A percentile compares a stretch with the other conserved stretches of the same genome.
Conservation (phyloP, 1,140 invertebrate species). For the Drosophila athabasca region DNA sequence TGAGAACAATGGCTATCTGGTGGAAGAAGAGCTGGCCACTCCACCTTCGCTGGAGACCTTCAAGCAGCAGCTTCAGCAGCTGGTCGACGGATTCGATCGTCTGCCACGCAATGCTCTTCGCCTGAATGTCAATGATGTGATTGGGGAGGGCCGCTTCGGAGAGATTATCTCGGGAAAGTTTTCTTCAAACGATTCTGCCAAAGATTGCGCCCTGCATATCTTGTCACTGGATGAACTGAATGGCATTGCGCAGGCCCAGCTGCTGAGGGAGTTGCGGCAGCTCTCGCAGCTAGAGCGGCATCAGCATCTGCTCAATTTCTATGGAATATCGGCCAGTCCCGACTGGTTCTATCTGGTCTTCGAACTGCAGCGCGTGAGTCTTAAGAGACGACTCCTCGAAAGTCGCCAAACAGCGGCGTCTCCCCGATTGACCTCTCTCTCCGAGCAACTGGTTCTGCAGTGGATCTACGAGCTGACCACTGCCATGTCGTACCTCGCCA, state of each 20-base stretch:
- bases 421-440: slow-evolving; percentile 85
- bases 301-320: slow-evolving; percentile 89
- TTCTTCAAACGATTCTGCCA: slow-evolving; percentile 36
- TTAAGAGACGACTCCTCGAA: slow-evolving; percentile 86
- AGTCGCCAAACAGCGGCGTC: slow-evolving; percentile 64
- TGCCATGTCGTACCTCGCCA: slow-evolving; percentile 88
- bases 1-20: slow-evolving; percentile 89
- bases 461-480: slow-evolving; percentile 85
- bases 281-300: slow-evolving; percentile 88
- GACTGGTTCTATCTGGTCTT: slow-evolving; percentile 89
- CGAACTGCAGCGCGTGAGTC: slow-evolving; percentile 87
- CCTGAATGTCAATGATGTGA: slow-evolving; percentile 87
- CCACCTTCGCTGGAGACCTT: slow-evolving; percentile 86
- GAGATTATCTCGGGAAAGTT: slow-evolving; percentile 88
- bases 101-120: slow-evolving; percentile 89
- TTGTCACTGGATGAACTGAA: slow-evolving; percentile 86
- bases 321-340: slow-evolving; percentile 91
- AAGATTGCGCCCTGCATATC: slow-evolving; percentile 76
- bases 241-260: slow-evolving; percentile 86
- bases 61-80: slow-evolving; percentile 85
- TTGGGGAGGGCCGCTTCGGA: slow-evolving; percentile 90
- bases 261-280: slow-evolving; percentile 90
- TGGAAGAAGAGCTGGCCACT: slow-evolving; percentile 87
- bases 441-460: slow-evolving; percentile 76
- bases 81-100: slow-evolving; percentile 83